phyloP scores from a whole-genome alignment of 2,113 vertebrate species.

The Ciconia maguari region DNA sequence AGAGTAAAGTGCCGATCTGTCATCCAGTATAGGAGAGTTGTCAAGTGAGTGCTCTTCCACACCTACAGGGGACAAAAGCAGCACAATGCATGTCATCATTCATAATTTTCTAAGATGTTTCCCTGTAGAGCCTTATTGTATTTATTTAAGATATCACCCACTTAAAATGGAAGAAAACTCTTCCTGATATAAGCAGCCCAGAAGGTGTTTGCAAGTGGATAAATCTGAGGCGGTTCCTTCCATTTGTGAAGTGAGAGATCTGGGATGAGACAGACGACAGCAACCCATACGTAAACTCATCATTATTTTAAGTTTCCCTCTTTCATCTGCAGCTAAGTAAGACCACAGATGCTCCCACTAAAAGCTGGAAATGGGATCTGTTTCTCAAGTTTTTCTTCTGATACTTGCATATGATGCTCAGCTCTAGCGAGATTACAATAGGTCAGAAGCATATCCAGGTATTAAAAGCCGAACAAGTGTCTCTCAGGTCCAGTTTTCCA shows the following conservation, averaged over 20 bases:
- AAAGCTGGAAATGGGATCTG: not conserved
- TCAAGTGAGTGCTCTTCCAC: constrained; percentile 83
- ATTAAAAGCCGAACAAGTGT: not conserved
- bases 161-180: not conserved
- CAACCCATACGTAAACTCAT: not conserved
- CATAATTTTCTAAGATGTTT: not conserved
- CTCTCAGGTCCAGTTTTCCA: not conserved
- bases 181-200: not conserved
- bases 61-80: constrained; percentile 55
- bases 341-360: not conserved
- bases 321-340: not conserved
- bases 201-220: not conserved
- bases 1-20: constrained; percentile 88
- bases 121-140: not conserved
- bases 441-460: not conserved
- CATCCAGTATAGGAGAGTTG: constrained; percentile 79
- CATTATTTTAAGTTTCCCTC: not conserved
- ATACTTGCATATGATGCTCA: not conserved
- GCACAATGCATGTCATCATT: not conserved
- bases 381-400: not conserved
- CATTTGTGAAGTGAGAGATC: not conserved
- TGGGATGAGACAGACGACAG: not conserved
- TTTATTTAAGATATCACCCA: not conserved
- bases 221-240: not conserved
- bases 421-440: not conserved